Percentiles rank a stretch among this genome's conserved stretches.
These are phyloP conservation scores for Trichopoda pennipes DNA, from an alignment of 2,888 invertebrate species.

Conservation along the genomic window DNA sequence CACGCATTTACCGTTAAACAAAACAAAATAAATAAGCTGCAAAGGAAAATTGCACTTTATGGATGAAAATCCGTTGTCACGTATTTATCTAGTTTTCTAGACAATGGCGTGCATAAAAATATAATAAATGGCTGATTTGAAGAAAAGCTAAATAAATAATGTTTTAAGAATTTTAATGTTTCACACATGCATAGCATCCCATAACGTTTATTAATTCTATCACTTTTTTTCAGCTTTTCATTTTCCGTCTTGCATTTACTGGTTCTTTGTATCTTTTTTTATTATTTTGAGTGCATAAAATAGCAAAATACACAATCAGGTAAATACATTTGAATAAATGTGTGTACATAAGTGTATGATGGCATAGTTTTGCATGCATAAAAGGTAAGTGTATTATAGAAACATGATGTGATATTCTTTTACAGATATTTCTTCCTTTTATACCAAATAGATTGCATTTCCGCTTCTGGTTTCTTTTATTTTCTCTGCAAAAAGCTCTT, in stretches of 20 bases:
- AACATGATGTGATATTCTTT: constrained; percentile 48
- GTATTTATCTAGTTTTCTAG: not conserved
- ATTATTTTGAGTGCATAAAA: constrained; percentile 15
- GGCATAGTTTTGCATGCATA: constrained; percentile 8
- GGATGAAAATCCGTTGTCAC: not conserved
- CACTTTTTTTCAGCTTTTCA: not conserved
- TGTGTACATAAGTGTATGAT: not conserved
- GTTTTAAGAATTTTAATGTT: constrained; percentile 26
- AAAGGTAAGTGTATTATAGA: constrained; percentile 54
- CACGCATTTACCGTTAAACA: too few relatives aligned
- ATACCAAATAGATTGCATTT: constrained; percentile 54
- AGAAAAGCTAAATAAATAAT: not conserved
- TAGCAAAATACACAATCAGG: constrained; percentile 28
- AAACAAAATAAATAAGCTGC: too few relatives aligned
- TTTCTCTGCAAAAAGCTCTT: constrained; percentile 26
- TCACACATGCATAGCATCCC: constrained; percentile 26
- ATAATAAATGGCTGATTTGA: not conserved
- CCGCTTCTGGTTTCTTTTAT: constrained; percentile 38
- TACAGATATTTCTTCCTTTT: constrained; percentile 8
- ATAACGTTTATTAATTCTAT: constrained; percentile 19
- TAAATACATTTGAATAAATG: not conserved
- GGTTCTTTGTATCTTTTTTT: not conserved
- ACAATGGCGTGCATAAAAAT: not conserved
- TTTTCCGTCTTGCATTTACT: constrained; percentile 6
- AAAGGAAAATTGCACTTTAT: too few relatives aligned